phyloP scores from a whole-genome alignment of 2,888 invertebrate genomes.

The Teinopalpus imperialis region DNA sequence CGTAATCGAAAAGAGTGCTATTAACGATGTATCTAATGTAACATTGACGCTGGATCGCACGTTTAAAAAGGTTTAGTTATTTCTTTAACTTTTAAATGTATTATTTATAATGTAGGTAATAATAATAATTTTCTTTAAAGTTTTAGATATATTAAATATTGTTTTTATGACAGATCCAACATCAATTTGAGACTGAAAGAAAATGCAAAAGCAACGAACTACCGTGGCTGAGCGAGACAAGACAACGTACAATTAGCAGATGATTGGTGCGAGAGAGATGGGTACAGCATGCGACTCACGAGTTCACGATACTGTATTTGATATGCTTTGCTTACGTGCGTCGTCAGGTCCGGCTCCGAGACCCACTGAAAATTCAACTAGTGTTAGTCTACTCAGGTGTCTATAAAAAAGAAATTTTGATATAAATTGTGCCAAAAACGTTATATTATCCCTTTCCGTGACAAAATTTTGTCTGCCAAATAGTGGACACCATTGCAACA shows the following conservation, averaged over 20 bases:
- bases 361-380: slow-evolving; percentile 77
- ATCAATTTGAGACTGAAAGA: slow-evolving; percentile 27
- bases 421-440: slow-evolving; percentile 30
- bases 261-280: slow-evolving; percentile 61
- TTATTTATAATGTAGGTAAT: too few relatives aligned
- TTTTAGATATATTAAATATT: too few relatives aligned
- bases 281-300: slow-evolving; percentile 74
- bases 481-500: slow-evolving; percentile 43
- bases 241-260: slow-evolving; percentile 55
- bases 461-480: slow-evolving; percentile 37
- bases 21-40: slow-evolving; percentile 8
- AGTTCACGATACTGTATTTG: slow-evolving; percentile 63
- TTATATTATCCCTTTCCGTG: slow-evolving; percentile 23
- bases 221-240: slow-evolving; percentile 48
- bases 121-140: too few relatives aligned
- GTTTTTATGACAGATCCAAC: slow-evolving; percentile 28
- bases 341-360: slow-evolving; percentile 75
- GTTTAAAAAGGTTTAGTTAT: neutral
- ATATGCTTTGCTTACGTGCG: slow-evolving; percentile 74
- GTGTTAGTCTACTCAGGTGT: slow-evolving; percentile 70
- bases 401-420: slow-evolving; percentile 34
- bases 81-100: too few relatives aligned
- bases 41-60: slow-evolving; percentile 10
- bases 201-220: slow-evolving; percentile 30
- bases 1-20: slow-evolving; percentile 17